Base-by-base conservation (phyloP, 2,888 invertebrate genomes). In the Pedicia rivosa region DNA sequence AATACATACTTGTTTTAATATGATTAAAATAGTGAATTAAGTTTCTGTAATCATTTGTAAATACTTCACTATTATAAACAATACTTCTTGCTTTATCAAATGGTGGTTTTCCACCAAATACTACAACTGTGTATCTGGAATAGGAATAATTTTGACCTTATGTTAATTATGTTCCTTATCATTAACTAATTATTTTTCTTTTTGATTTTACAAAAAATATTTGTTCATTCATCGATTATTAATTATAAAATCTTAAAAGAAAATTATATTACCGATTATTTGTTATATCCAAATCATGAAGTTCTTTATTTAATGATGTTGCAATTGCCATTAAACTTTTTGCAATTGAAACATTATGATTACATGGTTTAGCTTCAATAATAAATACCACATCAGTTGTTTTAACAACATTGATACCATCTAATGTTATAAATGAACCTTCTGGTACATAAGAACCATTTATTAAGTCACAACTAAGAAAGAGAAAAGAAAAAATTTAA, bases 321-420 rank as follows among this genome's bases (percentile, higher is more conserved):
- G 81, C 58, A 27, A 88, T 64, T 4, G 70, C 61, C 49, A 78
- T 78, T 35, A 86, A 69, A 47, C 75, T 82, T 49, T 74, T 76
- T 37, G 64, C 67, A 39, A 65, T 66, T 25, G 69, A 66, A 2
- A 84, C 56, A 46, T 78, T 72, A 43, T 65, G 65, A 62, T 91
- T 92, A 56, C 92, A 92, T 5, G 67, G 63, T 46, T 81, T 80
- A 2, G 88, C 86, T 52, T 94, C 91, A 1, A 92, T 69, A 36
- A 94, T 74, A 56, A 94, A 84, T 36, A 92, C 83, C 0, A 91
- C 67, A 59, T 94, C 94, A 3, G 80, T 78, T 4, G 82, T 78
- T 43, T 62, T 67, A 0, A 76, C 77, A 5, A 78, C 64, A 14
- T 58, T 53, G 10, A 57, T 50, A 24, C 67, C 68, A 31, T 70